These are phyloP conservation scores for Rhinoptilus africanus DNA, from an alignment of 2,113 vertebrate species.

Conservation along the genomic window DNA sequence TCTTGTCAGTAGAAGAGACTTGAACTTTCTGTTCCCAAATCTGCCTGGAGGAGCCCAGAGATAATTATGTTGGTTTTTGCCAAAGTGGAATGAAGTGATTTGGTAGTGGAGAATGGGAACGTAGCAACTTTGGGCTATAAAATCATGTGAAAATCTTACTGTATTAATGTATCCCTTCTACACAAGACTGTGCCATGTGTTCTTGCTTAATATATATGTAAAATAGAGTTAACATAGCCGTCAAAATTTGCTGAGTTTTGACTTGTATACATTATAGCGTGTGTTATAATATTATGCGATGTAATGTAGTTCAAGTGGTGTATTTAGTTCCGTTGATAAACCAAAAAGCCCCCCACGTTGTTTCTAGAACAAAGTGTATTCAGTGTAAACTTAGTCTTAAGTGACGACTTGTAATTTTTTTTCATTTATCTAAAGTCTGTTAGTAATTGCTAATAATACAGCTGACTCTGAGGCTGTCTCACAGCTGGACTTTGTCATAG, in stretches of 20 bases:
- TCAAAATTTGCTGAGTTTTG: not conserved
- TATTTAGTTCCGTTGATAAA: not conserved
- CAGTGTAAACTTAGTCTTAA: not conserved
- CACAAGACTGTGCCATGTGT: not conserved
- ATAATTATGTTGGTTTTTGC: not conserved
- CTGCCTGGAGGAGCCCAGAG: not conserved
- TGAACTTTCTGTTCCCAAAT: not conserved
- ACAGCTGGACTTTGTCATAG: not conserved
- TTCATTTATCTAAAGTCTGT: not conserved
- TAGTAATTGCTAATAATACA: not conserved
- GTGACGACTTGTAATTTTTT: not conserved
- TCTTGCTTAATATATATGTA: not conserved
- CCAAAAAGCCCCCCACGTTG: not conserved
- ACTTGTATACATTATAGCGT: accelerated
- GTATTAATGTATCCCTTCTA: not conserved
- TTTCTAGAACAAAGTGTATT: not conserved
- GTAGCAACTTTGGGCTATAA: not conserved
- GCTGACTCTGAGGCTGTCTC: not conserved
- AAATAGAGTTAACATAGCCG: not conserved
- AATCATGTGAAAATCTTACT: not conserved
- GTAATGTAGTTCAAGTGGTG: not conserved
- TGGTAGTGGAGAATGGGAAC: too few relatives aligned
- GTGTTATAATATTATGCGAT: accelerated
- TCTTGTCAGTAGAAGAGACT: not conserved
- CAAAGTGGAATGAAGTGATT: not conserved